phyloP scores from a whole-genome alignment of 2,888 invertebrate species.

The Barypeithes pellucidus region DNA sequence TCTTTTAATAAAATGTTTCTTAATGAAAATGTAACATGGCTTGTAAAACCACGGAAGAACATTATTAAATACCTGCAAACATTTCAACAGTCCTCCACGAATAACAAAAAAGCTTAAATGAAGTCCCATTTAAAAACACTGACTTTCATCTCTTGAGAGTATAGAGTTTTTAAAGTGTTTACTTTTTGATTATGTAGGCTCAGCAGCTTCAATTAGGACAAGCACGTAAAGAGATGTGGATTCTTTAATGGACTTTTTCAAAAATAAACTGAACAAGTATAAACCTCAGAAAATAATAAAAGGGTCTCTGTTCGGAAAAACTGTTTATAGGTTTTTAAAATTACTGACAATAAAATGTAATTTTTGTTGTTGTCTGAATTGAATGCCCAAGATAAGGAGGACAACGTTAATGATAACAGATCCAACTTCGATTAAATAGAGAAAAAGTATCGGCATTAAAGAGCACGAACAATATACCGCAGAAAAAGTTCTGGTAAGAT shows the following conservation, averaged over 20 bases:
- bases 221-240: slow-evolving; percentile 11
- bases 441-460: too few species aligned
- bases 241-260: background rate
- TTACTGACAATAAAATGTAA: too few species aligned
- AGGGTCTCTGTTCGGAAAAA: too few species aligned
- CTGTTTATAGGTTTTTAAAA: too few species aligned
- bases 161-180: slow-evolving; percentile 23
- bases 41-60: background rate
- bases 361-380: too few species aligned
- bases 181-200: slow-evolving; percentile 17
- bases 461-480: too few species aligned
- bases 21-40: background rate
- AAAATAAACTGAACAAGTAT: background rate
- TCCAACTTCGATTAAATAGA: too few species aligned
- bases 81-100: slow-evolving; percentile 2
- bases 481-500: too few species aligned
- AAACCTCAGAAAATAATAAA: too few species aligned
- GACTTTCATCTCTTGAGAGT: slow-evolving; percentile 16
- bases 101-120: slow-evolving; percentile 22
- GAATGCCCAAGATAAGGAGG: too few species aligned
- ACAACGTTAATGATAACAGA: too few species aligned
- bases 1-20: background rate
- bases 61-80: slow-evolving; percentile 3
- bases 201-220: slow-evolving; percentile 16
- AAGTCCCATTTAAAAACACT: slow-evolving; percentile 26